phyloP scores from a whole-genome alignment of 1,140 invertebrate genomes.

The Drosophila subobscura region DNA sequence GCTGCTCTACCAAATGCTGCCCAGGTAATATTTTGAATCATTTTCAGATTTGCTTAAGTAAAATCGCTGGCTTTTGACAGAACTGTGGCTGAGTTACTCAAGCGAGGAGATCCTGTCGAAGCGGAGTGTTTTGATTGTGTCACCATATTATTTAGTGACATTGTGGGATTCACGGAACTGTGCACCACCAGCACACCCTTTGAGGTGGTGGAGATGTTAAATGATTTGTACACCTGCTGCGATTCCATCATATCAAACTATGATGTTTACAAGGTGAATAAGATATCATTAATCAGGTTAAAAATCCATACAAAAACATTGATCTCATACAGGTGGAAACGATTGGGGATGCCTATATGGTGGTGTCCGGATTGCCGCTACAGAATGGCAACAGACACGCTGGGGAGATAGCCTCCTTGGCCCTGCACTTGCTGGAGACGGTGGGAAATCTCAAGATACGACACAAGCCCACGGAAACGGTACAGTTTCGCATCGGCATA shows the following conservation, averaged over 20 bases:
- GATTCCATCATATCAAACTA: conserved; percentile 96
- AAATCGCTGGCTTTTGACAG: conserved; percentile 85
- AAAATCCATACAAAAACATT: not conserved
- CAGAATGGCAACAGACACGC: conserved; percentile 90
- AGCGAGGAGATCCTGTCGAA: conserved; percentile 92
- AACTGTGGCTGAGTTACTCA: conserved; percentile 94
- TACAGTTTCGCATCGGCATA: conserved; percentile 92
- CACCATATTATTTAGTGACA: conserved; percentile 96
- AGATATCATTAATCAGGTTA: fast-evolving
- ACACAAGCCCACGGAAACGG: conserved; percentile 91
- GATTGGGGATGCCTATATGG: conserved; percentile 97
- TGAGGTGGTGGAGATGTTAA: conserved; percentile 93
- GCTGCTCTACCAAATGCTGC: conserved; percentile 94
- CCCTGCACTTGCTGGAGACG: conserved; percentile 92
- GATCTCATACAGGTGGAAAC: conserved; percentile 90
- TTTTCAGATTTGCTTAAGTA: not conserved
- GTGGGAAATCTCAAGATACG: conserved; percentile 93
- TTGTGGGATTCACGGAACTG: conserved; percentile 97
- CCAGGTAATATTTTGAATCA: conserved; percentile 86
- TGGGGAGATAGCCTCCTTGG: conserved; percentile 93
- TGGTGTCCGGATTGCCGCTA: conserved; percentile 94
- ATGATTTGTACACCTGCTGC: conserved; percentile 96
- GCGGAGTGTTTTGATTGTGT: conserved; percentile 95
- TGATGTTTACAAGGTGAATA: conserved; percentile 92
- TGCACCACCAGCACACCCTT: conserved; percentile 94